phyloP scores from a whole-genome alignment of 2,888 invertebrate species.

The Clistopyga incitator region DNA sequence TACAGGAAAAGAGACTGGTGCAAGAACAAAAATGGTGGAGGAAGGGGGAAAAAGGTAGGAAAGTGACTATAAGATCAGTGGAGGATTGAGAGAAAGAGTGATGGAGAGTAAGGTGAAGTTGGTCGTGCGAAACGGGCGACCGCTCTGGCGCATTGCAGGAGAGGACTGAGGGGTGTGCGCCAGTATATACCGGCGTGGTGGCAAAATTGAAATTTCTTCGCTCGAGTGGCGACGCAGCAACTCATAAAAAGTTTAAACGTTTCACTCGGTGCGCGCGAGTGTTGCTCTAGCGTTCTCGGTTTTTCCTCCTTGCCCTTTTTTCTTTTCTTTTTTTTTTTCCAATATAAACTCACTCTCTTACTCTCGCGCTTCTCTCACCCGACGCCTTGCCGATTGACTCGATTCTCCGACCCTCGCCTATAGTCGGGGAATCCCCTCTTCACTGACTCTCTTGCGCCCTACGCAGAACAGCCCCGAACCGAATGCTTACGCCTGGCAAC shows the following conservation, averaged over 20 bases:
- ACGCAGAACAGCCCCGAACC: constrained; percentile 57
- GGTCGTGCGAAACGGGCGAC: constrained; percentile 47
- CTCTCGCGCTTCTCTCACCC: constrained; percentile 62
- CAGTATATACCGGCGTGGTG: constrained; percentile 67
- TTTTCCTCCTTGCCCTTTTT: constrained; percentile 40
- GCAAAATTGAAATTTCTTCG: constrained; percentile 84
- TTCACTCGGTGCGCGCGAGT: constrained; percentile 76
- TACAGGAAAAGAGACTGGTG: background rate
- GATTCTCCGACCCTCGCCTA: constrained; percentile 67
- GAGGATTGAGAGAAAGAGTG: constrained; percentile 48
- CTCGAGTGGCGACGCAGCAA: constrained; percentile 83
- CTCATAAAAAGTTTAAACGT: constrained; percentile 84
- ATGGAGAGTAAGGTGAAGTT: constrained; percentile 53
- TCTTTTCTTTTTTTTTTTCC: no score
- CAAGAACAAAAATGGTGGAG: constrained; percentile 12
- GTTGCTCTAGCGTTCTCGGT: constrained; percentile 72
- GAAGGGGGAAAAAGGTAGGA: constrained; percentile 5
- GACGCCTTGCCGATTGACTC: constrained; percentile 75
- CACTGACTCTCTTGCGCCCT: constrained; percentile 36
- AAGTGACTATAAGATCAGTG: constrained; percentile 46
- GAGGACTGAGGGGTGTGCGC: constrained; percentile 35
- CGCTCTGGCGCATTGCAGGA: constrained; percentile 31
- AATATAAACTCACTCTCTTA: constrained; percentile 71
- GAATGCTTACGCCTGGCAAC: constrained; percentile 76
- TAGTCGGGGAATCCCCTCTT: constrained; percentile 58